Conservation (phyloP, 2,113 vertebrate species). For the Eira barbara region DNA sequence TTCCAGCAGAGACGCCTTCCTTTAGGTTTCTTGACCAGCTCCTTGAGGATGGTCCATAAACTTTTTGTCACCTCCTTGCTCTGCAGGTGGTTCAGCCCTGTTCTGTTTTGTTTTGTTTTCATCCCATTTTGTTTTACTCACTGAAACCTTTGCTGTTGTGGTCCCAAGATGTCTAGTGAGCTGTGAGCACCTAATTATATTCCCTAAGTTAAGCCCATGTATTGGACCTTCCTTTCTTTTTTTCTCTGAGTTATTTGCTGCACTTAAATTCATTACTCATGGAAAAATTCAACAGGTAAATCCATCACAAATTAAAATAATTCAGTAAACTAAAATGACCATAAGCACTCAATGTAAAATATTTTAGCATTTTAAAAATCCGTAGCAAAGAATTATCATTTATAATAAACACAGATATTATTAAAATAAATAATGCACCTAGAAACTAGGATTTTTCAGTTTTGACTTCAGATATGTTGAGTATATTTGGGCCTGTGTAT, state of each 20-base stretch:
- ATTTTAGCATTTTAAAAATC: background rate
- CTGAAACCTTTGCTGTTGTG: background rate
- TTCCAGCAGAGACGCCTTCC: background rate
- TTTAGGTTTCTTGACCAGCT: background rate
- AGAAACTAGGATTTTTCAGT: background rate
- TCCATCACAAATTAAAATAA: background rate
- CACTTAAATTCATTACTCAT: background rate
- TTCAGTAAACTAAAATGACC: background rate
- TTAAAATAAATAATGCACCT: background rate
- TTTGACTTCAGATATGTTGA: background rate
- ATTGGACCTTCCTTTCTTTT: background rate
- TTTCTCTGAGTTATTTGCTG: background rate
- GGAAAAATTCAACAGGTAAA: conserved; percentile 6
- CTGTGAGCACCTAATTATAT: background rate
- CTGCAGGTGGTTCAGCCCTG: background rate
- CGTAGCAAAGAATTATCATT: background rate
- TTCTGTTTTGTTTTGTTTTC: background rate
- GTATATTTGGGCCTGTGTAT: background rate
- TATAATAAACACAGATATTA: background rate
- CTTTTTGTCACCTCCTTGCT: background rate
- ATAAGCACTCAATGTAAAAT: background rate
- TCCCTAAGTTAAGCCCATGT: background rate
- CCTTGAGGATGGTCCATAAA: background rate
- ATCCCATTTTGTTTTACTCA: background rate
- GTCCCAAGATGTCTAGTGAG: background rate